phyloP scores from a whole-genome alignment of 2,888 invertebrate genomes.

The Mythimna lalbum region DNA sequence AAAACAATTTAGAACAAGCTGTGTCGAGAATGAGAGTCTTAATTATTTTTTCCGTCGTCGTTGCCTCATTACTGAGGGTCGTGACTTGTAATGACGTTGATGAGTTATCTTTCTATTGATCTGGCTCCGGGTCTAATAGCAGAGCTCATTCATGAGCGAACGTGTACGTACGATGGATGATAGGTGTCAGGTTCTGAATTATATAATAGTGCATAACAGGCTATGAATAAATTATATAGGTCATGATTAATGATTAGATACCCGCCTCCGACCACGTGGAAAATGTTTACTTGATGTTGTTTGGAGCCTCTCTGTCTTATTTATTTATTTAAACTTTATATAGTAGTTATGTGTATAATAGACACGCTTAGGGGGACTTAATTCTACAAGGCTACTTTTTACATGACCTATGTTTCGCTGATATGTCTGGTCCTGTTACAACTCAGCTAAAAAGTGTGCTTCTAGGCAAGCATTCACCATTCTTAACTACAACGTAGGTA shows the following conservation, averaged over 20 bases:
- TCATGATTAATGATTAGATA: constrained; percentile 17
- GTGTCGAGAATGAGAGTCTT: constrained; percentile 4
- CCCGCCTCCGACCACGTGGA: neutral
- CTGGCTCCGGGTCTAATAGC: constrained; percentile 17
- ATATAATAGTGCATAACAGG: neutral
- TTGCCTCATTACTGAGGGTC: constrained; percentile 23
- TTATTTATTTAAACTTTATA: too few relatives aligned
- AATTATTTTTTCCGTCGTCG: constrained; percentile 8
- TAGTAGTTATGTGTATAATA: too few relatives aligned
- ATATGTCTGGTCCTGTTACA: neutral
- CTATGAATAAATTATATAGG: constrained; percentile 2
- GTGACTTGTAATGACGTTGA: constrained; percentile 35
- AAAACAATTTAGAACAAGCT: constrained; percentile 45
- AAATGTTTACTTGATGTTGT: neutral
- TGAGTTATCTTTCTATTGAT: constrained; percentile 37
- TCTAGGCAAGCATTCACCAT: neutral
- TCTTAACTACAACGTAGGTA: neutral
- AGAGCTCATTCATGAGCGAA: constrained; percentile 9
- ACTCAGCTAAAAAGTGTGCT: neutral
- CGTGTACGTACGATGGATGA: neutral
- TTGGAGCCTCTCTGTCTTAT: neutral
- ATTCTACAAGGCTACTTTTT: neutral
- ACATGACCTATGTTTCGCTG: neutral
- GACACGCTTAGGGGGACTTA: too few relatives aligned
- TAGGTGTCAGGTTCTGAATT: neutral